Conservation (phyloP, 2,888 invertebrate species). For the Drosophila tripunctata region DNA sequence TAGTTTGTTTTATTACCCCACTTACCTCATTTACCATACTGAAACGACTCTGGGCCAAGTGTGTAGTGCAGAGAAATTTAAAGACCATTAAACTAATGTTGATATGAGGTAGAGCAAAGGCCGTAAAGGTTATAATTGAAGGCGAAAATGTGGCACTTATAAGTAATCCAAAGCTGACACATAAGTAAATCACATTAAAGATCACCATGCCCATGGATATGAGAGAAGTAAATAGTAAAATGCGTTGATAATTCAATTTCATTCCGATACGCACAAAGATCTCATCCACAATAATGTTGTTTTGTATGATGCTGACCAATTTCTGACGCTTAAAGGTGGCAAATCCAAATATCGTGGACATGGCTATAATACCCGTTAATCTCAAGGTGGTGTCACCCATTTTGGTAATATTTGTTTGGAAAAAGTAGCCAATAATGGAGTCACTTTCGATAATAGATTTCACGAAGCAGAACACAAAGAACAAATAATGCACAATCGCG, state of each 20-base stretch:
- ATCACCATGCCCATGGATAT: slow-evolving; percentile 79
- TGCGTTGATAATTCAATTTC: slow-evolving; percentile 78
- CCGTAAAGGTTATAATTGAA: slow-evolving; percentile 81
- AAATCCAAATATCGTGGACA: slow-evolving; percentile 82
- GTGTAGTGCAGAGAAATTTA: slow-evolving; percentile 79
- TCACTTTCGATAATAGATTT: slow-evolving; percentile 76
- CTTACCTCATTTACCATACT: slow-evolving; percentile 81
- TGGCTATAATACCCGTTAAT: slow-evolving; percentile 80
- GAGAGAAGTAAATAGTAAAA: slow-evolving; percentile 74
- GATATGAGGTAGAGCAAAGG: slow-evolving; percentile 82
- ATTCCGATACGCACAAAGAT: slow-evolving; percentile 80
- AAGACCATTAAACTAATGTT: slow-evolving; percentile 82
- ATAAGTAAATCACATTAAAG: slow-evolving; percentile 80
- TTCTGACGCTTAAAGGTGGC: slow-evolving; percentile 73
- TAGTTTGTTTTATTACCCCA: neutral
- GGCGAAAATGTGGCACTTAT: slow-evolving; percentile 79
- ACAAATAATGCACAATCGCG: slow-evolving; percentile 78
- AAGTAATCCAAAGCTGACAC: slow-evolving; percentile 79
- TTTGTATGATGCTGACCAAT: slow-evolving; percentile 76
- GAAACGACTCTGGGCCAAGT: slow-evolving; percentile 79
- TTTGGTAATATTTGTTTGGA: slow-evolving; percentile 82
- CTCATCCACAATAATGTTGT: slow-evolving; percentile 78
- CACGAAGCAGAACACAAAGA: slow-evolving; percentile 78
- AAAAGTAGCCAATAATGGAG: slow-evolving; percentile 83
- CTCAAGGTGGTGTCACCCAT: slow-evolving; percentile 81